Conservation (phyloP, 1,140 invertebrate genomes). For the Macrostomum lignano region DNA sequence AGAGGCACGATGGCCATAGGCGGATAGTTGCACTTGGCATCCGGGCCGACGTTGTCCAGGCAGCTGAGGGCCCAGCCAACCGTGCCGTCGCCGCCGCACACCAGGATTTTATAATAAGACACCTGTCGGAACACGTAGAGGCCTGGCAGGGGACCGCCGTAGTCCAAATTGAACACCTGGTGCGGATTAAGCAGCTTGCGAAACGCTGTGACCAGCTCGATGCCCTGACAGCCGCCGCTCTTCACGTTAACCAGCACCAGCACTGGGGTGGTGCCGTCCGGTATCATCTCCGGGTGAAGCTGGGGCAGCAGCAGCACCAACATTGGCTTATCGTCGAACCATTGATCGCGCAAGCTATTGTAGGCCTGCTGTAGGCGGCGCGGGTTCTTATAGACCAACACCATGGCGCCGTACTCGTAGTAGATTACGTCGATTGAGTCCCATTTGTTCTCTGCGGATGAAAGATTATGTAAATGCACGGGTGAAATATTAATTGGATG, state of each 20-base stretch:
- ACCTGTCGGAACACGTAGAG: constrained; percentile 94
- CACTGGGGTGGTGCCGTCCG: constrained; percentile 50
- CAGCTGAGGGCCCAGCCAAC: constrained; percentile 97
- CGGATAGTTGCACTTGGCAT: constrained; percentile 85
- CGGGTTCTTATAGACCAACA: constrained; percentile 81
- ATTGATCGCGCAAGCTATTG: constrained; percentile 62
- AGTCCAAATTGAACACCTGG: constrained; percentile 64
- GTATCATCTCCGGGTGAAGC: constrained; percentile 29
- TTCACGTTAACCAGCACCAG: constrained; percentile 98
- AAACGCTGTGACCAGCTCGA: constrained; percentile 88
- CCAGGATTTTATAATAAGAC: constrained; percentile 83
- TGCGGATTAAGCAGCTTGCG: constrained; percentile 47
- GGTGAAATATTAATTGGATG: too few relatives aligned
- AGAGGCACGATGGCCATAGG: constrained; percentile 90
- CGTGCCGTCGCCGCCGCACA: constrained; percentile 96
- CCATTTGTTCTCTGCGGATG: constrained; percentile 79
- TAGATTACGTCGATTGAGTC: constrained; percentile 87
- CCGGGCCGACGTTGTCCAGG: constrained; percentile 48
- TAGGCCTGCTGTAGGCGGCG: constrained; percentile 69
- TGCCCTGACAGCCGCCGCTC: constrained; percentile 88
- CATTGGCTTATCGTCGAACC: constrained; percentile 83
- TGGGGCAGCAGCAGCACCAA: constrained; percentile 77
- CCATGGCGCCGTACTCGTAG: constrained; percentile 95
- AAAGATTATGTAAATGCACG: too few relatives aligned
- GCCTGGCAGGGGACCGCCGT: constrained; percentile 83